phyloP scores from a whole-genome alignment of 2,888 invertebrate species.

The Nineta flava region DNA sequence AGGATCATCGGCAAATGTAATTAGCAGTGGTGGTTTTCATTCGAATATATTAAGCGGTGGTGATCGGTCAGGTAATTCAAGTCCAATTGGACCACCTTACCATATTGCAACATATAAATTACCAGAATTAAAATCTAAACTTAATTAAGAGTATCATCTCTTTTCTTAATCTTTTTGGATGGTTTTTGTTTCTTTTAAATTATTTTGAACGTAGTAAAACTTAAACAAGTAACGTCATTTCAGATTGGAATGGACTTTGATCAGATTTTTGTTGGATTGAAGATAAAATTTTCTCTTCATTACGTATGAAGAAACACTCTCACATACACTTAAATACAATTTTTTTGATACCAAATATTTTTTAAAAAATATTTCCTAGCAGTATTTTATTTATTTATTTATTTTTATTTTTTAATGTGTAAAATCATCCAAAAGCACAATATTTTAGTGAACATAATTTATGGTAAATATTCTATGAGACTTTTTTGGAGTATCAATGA shows the following conservation, averaged over 20 bases:
- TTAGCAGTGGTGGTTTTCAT: conserved; percentile 11
- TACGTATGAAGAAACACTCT: no score
- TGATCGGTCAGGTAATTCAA: conserved; percentile 31
- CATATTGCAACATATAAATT: conserved; percentile 64
- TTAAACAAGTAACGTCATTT: neutral
- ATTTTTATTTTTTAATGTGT: no score
- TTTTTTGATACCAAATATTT: no score
- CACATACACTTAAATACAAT: no score
- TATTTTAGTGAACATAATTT: no score
- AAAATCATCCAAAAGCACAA: no score
- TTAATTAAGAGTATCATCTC: conserved; percentile 21
- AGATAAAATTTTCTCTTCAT: neutral
- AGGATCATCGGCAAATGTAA: conserved; percentile 29
- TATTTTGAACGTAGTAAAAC: neutral
- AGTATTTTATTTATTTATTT: no score
- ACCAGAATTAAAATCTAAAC: conserved; percentile 40
- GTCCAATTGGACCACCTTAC: conserved; percentile 55
- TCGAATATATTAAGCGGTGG: conserved; percentile 25
- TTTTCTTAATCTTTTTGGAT: neutral
- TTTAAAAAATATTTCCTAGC: no score
- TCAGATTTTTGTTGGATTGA: neutral
- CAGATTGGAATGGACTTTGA: conserved; percentile 1
- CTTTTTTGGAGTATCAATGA: no score
- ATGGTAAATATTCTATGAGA: no score
- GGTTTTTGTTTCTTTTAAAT: neutral